Evolutionary conservation across 2,797 vertebrate genomes (phyloP), one percentile per base, ranked within the genome.

Genomic region (Epinephelus malabaricus): DNA sequence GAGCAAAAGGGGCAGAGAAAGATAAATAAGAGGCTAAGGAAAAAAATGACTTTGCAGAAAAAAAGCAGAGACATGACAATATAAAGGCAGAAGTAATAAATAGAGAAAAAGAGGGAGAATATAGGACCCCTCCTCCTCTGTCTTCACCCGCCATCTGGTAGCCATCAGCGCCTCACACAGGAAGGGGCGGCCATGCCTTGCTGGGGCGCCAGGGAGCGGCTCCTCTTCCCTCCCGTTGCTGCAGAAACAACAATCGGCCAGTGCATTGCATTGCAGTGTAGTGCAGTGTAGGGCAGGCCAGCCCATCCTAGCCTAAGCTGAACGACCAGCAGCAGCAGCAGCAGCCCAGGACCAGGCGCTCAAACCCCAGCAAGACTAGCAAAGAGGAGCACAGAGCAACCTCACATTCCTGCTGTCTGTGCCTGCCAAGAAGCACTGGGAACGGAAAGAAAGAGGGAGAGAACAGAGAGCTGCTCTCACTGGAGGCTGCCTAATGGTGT

Each of bases 131-230:
- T 85, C 89, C 85, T 85, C 74, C 86, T 82, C 80, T 84, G 58
- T 68, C 84, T 79, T 78, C 81, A 76, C 69, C 82, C 92, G 82
- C 94, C 95, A 96, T 96, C 95, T 96, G 95, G 93, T 95, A 95
- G 90, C 93, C 93, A 96, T 96, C 95, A 96, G 93, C 64, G 86
- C 88, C 93, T 93, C 91, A 92, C 90, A 94, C 94, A 95, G 95
- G 95, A 96, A 95, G 92, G 89, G 92, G 93, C 91, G 90, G 88
- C 93, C 88, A 75, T 90, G 92, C 91, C 88, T 89, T 90, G 87
- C 83, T 93, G 88, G 90, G 93, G 94, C 92, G 90, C 92, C 93
- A 92, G 92, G 94, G 94, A 94, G 90, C 88, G 86, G 91, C 88
- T 89, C 82, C 83, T 92, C 89, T 92, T 91, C 90, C 83, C 87